Percentiles rank a stretch among this genome's conserved stretches.
These are phyloP conservation scores for Uropetala carovei DNA, from an alignment of 2,888 invertebrate genomes.

Conservation along the genomic window DNA sequence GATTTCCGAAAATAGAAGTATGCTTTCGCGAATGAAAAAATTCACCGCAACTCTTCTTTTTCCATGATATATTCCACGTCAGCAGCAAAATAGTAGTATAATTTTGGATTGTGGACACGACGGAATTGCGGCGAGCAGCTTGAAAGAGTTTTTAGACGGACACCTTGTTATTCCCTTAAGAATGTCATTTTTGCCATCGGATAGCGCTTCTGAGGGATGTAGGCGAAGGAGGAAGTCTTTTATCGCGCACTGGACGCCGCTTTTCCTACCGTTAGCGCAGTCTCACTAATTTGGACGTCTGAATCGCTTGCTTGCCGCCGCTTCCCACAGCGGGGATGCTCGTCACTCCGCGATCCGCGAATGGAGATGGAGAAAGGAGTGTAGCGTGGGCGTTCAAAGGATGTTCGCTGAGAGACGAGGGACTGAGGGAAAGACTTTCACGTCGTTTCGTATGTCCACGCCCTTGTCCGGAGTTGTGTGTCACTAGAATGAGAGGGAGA, in stretches of 20 bases:
- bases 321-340: neutral
- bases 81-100: too few relatives aligned
- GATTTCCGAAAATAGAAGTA: too few relatives aligned
- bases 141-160: neutral
- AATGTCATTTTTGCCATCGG: neutral
- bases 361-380: neutral
- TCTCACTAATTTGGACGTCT: neutral
- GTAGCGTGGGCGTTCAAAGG: conserved; percentile 57
- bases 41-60: too few relatives aligned
- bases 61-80: too few relatives aligned
- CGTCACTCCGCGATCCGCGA: neutral
- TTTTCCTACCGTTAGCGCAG: neutral
- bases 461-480: neutral
- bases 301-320: neutral
- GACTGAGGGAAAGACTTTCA: neutral
- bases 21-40: too few relatives aligned
- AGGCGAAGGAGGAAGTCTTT: neutral
- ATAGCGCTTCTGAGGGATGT: neutral
- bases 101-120: too few relatives aligned
- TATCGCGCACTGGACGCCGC: neutral
- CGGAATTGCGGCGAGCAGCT: neutral
- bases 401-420: neutral
- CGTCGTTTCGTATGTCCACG: conserved; percentile 26
- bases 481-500: neutral
- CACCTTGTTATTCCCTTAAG: neutral